Conservation (phyloP, 1,140 invertebrate genomes). For the Penaeus indicus region DNA sequence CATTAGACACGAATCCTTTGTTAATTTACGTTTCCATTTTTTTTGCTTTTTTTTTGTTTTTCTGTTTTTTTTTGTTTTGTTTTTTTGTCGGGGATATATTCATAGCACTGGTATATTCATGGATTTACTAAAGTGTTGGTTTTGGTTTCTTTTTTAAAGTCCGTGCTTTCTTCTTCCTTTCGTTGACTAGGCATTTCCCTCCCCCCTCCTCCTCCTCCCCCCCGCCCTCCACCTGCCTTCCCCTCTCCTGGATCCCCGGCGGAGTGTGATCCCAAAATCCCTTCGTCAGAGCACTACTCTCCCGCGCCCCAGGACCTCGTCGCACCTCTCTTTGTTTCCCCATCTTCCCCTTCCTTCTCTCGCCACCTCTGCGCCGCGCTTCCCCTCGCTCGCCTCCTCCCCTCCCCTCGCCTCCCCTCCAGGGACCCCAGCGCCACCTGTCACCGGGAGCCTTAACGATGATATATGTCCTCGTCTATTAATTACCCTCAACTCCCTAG, state of each 20-base stretch:
- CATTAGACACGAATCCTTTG: too few relatives aligned
- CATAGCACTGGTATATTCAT: too few relatives aligned
- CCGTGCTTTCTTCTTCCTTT: not conserved
- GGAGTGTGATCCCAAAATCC: not conserved
- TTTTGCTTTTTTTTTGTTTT: too few relatives aligned
- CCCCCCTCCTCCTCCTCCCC: not conserved
- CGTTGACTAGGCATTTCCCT: not conserved
- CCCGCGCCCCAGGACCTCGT: not conserved
- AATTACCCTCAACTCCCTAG: constrained; percentile 62
- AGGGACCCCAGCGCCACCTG: constrained; percentile 60
- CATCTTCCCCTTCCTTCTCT: constrained; percentile 14
- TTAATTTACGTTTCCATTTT: too few relatives aligned
- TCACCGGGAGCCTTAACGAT: constrained; percentile 63
- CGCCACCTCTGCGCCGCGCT: not conserved
- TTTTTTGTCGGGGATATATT: too few relatives aligned
- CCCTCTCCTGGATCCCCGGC: not conserved
- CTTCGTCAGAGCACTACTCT: not conserved
- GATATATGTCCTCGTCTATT: constrained; percentile 65
- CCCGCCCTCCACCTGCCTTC: not conserved
- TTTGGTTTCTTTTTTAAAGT: too few relatives aligned
- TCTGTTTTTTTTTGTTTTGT: too few relatives aligned
- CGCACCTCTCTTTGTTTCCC: not conserved
- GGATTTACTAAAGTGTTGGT: too few relatives aligned
- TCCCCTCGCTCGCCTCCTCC: not conserved
- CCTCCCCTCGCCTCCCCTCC: constrained; percentile 36